Conservation (phyloP, 2,888 invertebrate genomes). For the Mayetiola destructor region DNA sequence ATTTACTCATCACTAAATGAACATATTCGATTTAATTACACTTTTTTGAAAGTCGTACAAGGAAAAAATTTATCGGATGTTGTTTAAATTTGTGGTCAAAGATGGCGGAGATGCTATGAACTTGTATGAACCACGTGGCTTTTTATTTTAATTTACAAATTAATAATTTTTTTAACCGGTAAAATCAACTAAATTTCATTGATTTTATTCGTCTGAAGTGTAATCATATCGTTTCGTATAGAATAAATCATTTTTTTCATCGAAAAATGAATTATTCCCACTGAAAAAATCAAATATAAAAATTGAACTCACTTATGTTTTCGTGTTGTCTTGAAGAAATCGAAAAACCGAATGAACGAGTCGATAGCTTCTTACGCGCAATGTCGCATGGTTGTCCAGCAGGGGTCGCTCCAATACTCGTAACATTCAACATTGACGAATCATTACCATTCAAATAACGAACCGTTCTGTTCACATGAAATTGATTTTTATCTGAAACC, state of each 20-base stretch:
- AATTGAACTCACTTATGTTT: constrained; percentile 27
- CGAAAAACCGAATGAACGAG: constrained; percentile 35
- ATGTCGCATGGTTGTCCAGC: too few species aligned
- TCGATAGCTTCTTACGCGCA: neutral
- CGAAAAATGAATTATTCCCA: too few species aligned
- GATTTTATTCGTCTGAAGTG: neutral
- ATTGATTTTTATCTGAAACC: too few species aligned
- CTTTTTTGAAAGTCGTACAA: too few species aligned
- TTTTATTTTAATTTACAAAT: neutral
- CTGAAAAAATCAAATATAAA: neutral
- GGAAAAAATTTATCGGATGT: neutral
- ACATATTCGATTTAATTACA: neutral
- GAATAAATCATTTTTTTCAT: neutral
- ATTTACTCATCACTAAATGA: constrained; percentile 26
- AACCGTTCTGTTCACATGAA: too few species aligned
- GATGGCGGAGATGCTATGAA: neutral
- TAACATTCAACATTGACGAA: too few species aligned
- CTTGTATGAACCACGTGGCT: constrained; percentile 13
- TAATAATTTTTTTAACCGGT: neutral
- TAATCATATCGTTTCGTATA: neutral
- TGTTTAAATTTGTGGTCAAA: neutral
- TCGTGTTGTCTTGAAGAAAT: constrained; percentile 29
- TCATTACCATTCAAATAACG: too few species aligned
- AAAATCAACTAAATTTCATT: neutral
- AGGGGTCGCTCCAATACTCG: constrained; percentile 1